Conservation (phyloP, 2,113 vertebrate genomes). For the Gallinago paraguaiae region DNA sequence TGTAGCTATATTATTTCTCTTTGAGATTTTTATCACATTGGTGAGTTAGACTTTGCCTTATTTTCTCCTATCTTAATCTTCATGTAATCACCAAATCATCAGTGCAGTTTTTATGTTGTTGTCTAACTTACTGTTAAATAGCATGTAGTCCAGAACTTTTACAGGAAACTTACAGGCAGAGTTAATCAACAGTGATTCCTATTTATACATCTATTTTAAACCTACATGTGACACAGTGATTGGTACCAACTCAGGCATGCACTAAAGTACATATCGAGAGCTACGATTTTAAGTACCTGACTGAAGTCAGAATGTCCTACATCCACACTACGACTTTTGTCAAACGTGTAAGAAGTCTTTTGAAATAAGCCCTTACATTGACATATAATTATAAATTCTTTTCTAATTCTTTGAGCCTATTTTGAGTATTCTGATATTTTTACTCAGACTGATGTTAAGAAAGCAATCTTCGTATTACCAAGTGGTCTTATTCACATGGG, state of each 20-base stretch:
- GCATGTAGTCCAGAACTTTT: not conserved
- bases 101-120: not conserved
- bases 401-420: not conserved
- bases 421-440: not conserved
- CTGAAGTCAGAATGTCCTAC: not conserved
- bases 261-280: not conserved
- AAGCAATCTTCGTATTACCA: not conserved
- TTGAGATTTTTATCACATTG: not conserved
- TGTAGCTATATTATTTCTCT: not conserved
- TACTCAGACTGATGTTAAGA: not conserved
- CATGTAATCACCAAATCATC: not conserved
- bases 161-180: not conserved
- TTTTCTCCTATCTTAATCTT: not conserved
- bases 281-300: rapidly evolving
- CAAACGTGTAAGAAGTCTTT: not conserved
- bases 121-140: not conserved
- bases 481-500: not conserved
- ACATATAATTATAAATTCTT: not conserved
- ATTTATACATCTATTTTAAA: not conserved
- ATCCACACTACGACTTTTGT: not conserved
- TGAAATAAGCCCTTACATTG: not conserved
- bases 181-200: not conserved
- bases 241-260: not conserved
- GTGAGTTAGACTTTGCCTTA: not conserved
- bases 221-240: not conserved